Evolutionary conservation across 2,797 vertebrate genomes (phyloP).

Genomic region (Picus viridis): DNA sequence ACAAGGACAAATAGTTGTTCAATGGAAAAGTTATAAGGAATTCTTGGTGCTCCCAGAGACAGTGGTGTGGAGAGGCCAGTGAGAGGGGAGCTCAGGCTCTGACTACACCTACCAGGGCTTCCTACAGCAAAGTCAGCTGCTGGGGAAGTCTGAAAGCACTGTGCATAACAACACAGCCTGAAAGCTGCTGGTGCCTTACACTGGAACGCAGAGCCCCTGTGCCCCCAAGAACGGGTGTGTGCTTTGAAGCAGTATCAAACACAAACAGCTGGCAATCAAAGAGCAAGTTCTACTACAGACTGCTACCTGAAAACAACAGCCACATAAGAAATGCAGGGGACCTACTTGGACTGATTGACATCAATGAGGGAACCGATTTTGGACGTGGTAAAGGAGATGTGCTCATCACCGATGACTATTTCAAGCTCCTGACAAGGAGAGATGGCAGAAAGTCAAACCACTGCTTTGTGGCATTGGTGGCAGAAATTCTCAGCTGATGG

Average conservation of each 20-base stretch:
- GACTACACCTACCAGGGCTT: rapidly evolving
- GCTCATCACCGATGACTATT: conserved; percentile 98
- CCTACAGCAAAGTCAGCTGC: not conserved
- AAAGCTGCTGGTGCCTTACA: not conserved
- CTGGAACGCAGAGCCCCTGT: not conserved
- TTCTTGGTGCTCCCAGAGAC: not conserved
- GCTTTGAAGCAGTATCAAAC: not conserved
- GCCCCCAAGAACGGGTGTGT: not conserved
- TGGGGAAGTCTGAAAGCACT: rapidly evolving
- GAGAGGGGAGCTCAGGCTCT: not conserved
- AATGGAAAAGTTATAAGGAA: not conserved
- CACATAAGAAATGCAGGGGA: conserved; percentile 11
- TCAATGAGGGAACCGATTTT: conserved; percentile 99
- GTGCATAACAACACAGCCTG: rapidly evolving
- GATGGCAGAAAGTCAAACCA: not conserved
- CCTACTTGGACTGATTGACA: conserved; percentile 98
- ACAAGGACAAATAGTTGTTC: too few species aligned
- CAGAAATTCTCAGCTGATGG: not conserved
- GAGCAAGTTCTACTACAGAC: rapidly evolving
- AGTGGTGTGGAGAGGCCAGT: not conserved
- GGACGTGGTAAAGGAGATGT: conserved; percentile 99
- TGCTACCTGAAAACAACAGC: not conserved
- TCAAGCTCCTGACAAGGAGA: conserved; percentile 88
- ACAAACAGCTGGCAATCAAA: not conserved
- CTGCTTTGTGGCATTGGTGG: not conserved